Evolutionary conservation across 2,888 invertebrate genomes (phyloP).

Genomic region (Timema cristinae): DNA sequence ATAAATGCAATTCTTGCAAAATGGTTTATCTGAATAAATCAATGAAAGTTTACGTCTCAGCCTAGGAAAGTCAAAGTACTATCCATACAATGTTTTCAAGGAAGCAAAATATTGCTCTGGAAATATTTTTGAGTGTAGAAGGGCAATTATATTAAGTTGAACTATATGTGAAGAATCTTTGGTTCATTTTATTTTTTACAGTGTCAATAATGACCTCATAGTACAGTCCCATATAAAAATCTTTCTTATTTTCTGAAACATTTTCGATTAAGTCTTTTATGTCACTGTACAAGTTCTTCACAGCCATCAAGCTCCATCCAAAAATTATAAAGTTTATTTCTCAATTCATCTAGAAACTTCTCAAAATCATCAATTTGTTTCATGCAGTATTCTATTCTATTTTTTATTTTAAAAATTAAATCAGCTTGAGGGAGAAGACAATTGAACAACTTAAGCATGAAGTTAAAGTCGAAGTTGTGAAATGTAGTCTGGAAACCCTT

Average conservation of each 20-base stretch:
- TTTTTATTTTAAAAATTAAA: background rate
- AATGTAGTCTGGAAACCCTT: constrained; percentile 1
- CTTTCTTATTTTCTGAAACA: constrained; percentile 1
- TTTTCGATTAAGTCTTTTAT: constrained; percentile 3
- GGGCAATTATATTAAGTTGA: background rate
- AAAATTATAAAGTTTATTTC: background rate
- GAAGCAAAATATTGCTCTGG: background rate
- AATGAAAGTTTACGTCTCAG: constrained; percentile 16
- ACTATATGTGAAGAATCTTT: constrained; percentile 13
- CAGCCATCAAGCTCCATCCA: background rate
- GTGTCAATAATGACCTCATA: constrained; percentile 16
- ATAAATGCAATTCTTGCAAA: background rate
- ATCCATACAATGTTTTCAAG: background rate
- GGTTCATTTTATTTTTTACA: constrained; percentile 11
- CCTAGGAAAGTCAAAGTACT: constrained; percentile 15
- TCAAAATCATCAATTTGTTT: background rate
- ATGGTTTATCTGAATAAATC: background rate
- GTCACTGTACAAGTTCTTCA: background rate
- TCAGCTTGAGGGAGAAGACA: background rate
- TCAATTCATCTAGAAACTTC: background rate
- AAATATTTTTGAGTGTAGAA: background rate
- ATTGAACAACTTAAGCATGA: constrained; percentile 8
- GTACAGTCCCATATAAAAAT: constrained; percentile 1
- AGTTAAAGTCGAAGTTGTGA: constrained; percentile 14
- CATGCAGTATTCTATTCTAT: background rate